phyloP scores from a whole-genome alignment of 2,113 vertebrate genomes.

The Probosciger aterrimus region DNA sequence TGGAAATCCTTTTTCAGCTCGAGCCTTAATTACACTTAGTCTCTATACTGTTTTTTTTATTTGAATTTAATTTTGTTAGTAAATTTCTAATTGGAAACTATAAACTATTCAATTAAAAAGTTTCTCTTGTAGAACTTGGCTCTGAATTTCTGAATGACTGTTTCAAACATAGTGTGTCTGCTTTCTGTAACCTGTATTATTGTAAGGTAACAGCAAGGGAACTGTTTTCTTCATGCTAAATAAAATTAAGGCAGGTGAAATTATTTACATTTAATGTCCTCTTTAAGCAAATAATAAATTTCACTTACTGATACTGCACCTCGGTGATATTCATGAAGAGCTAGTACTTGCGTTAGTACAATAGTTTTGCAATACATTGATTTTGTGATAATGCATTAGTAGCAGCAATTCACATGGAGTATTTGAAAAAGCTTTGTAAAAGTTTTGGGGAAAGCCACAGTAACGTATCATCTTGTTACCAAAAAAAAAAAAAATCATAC shows the following conservation, averaged over 20 bases:
- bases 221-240: not conserved
- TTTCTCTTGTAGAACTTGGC: not conserved
- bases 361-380: not conserved
- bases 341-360: not conserved
- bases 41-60: not conserved
- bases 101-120: not conserved
- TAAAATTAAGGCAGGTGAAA: not conserved
- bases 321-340: not conserved
- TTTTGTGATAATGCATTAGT: not conserved
- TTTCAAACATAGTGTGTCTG: not conserved
- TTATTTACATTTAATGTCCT: not conserved
- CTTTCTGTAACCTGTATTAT: not conserved
- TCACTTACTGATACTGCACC: accelerated
- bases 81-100: not conserved
- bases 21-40: not conserved
- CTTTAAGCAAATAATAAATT: not conserved
- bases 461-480: not conserved
- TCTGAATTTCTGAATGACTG: not conserved
- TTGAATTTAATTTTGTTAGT: not conserved
- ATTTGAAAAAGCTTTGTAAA: not conserved
- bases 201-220: not conserved
- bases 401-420: not conserved
- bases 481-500: not conserved
- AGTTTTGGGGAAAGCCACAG: not conserved
- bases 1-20: not conserved